phyloP scores from a whole-genome alignment of 2,888 invertebrate genomes.

The Torymus tubicola region DNA sequence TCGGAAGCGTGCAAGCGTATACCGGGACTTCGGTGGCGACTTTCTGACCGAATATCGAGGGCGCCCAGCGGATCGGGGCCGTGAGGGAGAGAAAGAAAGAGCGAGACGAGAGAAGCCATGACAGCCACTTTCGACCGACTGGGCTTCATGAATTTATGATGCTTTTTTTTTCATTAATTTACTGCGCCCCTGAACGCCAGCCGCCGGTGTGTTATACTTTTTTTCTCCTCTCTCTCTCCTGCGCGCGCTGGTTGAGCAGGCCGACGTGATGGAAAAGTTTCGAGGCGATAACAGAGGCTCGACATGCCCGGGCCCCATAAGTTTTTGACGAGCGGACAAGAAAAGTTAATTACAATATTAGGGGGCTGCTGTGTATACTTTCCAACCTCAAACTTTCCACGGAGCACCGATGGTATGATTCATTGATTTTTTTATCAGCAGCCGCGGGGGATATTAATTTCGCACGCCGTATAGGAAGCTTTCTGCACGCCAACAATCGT shows the following conservation, averaged over 20 bases:
- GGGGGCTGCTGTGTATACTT: not conserved
- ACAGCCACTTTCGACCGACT: constrained; percentile 15
- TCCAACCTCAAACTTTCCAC: not conserved
- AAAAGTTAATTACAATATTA: constrained; percentile 44
- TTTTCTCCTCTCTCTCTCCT: not conserved
- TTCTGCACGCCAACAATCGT: not conserved
- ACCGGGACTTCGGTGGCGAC: not conserved
- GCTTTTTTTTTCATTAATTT: constrained; percentile 43
- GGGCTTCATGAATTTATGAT: constrained; percentile 42
- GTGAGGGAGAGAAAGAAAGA: too few species aligned
- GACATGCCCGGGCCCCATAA: not conserved
- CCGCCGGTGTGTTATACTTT: not conserved
- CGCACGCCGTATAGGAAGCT: not conserved
- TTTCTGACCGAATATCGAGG: not conserved
- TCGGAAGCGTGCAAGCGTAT: not conserved
- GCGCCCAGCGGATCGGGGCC: too few species aligned
- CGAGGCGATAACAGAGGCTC: constrained; percentile 32
- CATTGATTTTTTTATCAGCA: constrained; percentile 20
- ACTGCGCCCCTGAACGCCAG: not conserved
- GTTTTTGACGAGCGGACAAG: constrained; percentile 36
- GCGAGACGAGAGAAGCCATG: not conserved
- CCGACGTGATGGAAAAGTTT: constrained; percentile 37
- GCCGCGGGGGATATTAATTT: constrained; percentile 8
- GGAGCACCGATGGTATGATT: not conserved
- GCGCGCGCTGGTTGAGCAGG: not conserved